A percentile compares a stretch with the other conserved stretches of the same genome.
phyloP scores from a whole-genome alignment of 1,140 invertebrate species.

The Achatina immaculata region DNA sequence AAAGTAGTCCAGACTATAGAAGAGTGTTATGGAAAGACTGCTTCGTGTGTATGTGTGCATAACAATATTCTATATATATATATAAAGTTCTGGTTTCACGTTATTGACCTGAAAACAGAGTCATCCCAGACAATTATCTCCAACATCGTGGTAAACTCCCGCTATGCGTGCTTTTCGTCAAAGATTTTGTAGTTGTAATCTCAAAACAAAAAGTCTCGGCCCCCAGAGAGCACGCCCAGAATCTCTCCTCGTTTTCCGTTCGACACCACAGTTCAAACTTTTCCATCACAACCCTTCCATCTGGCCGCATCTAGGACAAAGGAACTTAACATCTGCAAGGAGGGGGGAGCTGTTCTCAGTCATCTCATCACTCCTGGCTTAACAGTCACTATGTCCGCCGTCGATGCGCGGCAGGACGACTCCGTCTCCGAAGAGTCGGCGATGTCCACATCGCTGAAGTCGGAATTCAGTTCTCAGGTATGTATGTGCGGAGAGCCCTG shows the following conservation, averaged over 20 bases:
- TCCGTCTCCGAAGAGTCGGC: constrained; percentile 37
- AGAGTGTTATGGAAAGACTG: no score
- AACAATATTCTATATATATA: no score
- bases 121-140: no score
- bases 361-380: constrained; percentile 17
- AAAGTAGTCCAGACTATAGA: no score
- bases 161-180: constrained; percentile 5
- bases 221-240: not conserved
- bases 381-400: constrained; percentile 32
- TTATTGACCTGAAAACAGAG: no score
- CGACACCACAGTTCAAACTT: not conserved
- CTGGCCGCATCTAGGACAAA: not conserved
- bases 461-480: constrained; percentile 40
- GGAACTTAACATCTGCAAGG: not conserved
- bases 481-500: no score
- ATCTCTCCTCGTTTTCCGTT: constrained; percentile 12
- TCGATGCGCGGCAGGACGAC: constrained; percentile 38
- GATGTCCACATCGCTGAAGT: constrained; percentile 39
- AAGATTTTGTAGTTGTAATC: not conserved
- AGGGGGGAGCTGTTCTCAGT: not conserved
- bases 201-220: constrained; percentile 8
- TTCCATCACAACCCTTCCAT: not conserved
- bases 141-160: not conserved
- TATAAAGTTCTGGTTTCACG: no score
- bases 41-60: no score